Evolutionary conservation across 2,888 invertebrate species (phyloP).

Genomic region (Drosophila fungiperda): DNA sequence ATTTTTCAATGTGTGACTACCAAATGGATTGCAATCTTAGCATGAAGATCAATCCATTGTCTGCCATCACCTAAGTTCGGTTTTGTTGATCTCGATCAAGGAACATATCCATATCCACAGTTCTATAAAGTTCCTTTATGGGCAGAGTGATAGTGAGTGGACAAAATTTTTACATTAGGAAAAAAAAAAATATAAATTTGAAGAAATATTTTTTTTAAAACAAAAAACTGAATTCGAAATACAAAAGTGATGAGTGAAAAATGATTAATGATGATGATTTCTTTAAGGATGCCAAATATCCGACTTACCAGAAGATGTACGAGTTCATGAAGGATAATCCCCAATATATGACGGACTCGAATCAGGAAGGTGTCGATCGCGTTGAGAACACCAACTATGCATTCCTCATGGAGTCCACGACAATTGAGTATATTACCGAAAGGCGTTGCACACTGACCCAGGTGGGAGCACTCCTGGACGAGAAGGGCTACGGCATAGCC

Average conservation of each 20-base stretch:
- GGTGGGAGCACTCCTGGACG: slow-evolving; percentile 88
- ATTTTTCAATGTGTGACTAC: too few species aligned
- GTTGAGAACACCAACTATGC: slow-evolving; percentile 88
- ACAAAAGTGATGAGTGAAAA: neutral
- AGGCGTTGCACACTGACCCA: slow-evolving; percentile 88
- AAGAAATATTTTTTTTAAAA: neutral
- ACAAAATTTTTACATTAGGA: too few species aligned
- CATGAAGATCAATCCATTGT: neutral
- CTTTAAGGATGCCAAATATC: slow-evolving; percentile 89
- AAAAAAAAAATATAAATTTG: neutral
- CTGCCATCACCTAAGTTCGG: too few species aligned
- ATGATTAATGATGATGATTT: neutral
- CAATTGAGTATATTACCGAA: slow-evolving; percentile 90
- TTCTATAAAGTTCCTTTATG: neutral
- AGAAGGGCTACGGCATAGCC: slow-evolving; percentile 91
- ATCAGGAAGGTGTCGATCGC: slow-evolving; percentile 87
- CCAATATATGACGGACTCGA: slow-evolving; percentile 86
- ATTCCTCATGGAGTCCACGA: slow-evolving; percentile 92
- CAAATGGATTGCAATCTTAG: neutral
- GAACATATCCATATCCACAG: neutral
- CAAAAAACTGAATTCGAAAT: neutral
- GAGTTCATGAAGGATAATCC: slow-evolving; percentile 90
- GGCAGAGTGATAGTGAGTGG: neutral
- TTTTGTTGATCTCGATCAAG: neutral
- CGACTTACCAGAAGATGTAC: slow-evolving; percentile 92